phyloP scores from a whole-genome alignment of 2,797 vertebrate genomes.

The Phalloptychus januarius region DNA sequence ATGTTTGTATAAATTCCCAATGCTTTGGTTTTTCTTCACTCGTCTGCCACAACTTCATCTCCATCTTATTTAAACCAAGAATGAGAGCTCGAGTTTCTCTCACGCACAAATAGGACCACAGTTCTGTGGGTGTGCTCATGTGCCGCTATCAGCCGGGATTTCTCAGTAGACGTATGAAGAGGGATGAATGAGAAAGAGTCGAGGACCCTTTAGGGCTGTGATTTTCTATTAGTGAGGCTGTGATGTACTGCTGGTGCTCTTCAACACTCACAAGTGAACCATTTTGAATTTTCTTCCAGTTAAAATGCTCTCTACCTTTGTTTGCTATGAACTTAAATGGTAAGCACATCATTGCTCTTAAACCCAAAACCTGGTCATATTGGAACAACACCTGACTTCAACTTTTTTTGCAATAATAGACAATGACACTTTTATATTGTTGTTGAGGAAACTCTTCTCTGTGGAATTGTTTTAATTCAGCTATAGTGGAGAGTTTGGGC shows the following conservation, averaged over 20 bases:
- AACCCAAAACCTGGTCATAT: not conserved
- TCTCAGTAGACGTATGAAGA: constrained; percentile 35
- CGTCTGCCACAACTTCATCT: not conserved
- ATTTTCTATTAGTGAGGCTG: constrained; percentile 69
- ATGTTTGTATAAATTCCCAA: not conserved
- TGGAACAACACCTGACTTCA: not conserved
- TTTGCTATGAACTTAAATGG: not conserved
- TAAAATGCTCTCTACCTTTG: constrained; percentile 17
- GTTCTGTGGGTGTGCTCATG: constrained; percentile 22
- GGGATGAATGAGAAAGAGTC: constrained; percentile 48
- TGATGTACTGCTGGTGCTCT: constrained; percentile 64
- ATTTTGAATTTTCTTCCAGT: constrained; percentile 2
- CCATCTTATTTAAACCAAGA: constrained; percentile 2
- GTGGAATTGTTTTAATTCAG: too few species aligned
- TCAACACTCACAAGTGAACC: constrained; percentile 1
- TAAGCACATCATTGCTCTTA: not conserved
- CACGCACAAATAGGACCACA: constrained; percentile 5
- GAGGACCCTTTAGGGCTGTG: constrained; percentile 66
- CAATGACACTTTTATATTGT: not conserved
- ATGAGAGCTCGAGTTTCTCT: not conserved
- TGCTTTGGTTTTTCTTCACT: not conserved
- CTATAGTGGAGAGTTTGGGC: not conserved
- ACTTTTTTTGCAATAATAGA: not conserved
- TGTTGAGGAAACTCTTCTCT: not conserved
- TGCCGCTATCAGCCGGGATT: constrained; percentile 24